phyloP scores from a whole-genome alignment of 2,113 vertebrate genomes.

The Neogale vison region DNA sequence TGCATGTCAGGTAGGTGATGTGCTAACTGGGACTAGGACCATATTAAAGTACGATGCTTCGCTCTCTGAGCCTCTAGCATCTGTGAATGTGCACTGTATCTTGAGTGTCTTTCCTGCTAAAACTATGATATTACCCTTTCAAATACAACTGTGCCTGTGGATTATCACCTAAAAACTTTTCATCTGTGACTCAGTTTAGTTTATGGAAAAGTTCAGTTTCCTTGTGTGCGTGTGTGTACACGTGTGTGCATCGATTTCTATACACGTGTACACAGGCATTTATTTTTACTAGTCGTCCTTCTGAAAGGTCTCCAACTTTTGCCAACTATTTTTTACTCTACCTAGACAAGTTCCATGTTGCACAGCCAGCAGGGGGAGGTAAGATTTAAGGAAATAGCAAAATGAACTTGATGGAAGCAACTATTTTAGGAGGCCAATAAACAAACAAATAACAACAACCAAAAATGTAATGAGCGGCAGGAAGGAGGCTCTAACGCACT shows the following conservation, averaged over 20 bases:
- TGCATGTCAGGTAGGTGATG: neutral
- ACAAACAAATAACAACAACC: slow-evolving; percentile 59
- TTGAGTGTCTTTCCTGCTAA: neutral
- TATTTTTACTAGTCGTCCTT: neutral
- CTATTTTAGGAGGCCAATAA: slow-evolving; percentile 62
- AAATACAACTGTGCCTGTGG: slow-evolving; percentile 17
- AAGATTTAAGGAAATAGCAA: slow-evolving; percentile 93
- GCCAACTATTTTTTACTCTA: neutral
- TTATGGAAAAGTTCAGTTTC: neutral
- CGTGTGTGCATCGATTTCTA: neutral
- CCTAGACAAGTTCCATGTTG: slow-evolving; percentile 75
- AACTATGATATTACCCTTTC: neutral
- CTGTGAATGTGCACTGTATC: neutral
- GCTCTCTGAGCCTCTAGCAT: fast-evolving
- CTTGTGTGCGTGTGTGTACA: no score
- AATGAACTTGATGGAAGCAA: slow-evolving; percentile 70
- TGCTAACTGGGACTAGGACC: neutral
- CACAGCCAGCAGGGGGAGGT: slow-evolving; percentile 97
- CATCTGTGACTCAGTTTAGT: neutral
- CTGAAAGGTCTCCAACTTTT: neutral
- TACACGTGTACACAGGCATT: no score
- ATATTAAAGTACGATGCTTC: neutral
- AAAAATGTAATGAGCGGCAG: neutral
- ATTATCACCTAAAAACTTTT: neutral
- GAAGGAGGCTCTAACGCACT: slow-evolving; percentile 20